Base-by-base conservation (phyloP, 2,797 vertebrate species). In the Mormyrus proboscirostris region DNA sequence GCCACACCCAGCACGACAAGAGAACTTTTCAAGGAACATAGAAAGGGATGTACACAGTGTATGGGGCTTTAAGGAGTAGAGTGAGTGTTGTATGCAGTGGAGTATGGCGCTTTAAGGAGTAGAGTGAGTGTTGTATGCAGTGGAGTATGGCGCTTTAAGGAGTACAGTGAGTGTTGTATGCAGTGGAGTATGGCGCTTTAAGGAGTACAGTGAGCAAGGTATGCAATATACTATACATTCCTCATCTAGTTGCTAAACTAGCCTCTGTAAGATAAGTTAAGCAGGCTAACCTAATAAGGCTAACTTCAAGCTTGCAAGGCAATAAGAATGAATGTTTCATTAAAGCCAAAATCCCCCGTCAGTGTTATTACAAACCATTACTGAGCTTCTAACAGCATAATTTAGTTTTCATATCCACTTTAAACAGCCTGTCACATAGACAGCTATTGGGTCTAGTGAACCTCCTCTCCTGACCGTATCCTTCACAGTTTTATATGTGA, bases 351-450 rank as follows among this genome's bases (percentile, higher is more conserved):
- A 57, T 19, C 83, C 49, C 82, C 19, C 14, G 53, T 62, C 88
- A 88, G 88, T 88, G 82, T 14, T 38, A 51, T 88, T 88, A 73
- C 16, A 38, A 76, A 59, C 33, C 88, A 86, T 88, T 88, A 76
- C n/a, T 59, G 19, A 88, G 57, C 25, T 7, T 65, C 85, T 85
- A 90, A 85, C 49, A 51, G 12, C 62, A 44, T 85, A 44, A 76
- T 73, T 86, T 73, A 57, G 25, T 86, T 90, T 90, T 53, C 86
- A 86, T 86, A 49, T 22, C 86, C n/a, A 16, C 83, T 88, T 88
- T 65, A 84, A 88, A 88, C 29, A 51, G 47, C 59, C 57, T 86
- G 89, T 86, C 53, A 69, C 29, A 76, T 16, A 12, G 16, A 59
- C 38, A 57, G 62, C 19, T 53, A 73, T 2, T 6, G 16, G 57